Conservation (phyloP, 2,797 vertebrate genomes). For the Silurus lanzhouensis region DNA sequence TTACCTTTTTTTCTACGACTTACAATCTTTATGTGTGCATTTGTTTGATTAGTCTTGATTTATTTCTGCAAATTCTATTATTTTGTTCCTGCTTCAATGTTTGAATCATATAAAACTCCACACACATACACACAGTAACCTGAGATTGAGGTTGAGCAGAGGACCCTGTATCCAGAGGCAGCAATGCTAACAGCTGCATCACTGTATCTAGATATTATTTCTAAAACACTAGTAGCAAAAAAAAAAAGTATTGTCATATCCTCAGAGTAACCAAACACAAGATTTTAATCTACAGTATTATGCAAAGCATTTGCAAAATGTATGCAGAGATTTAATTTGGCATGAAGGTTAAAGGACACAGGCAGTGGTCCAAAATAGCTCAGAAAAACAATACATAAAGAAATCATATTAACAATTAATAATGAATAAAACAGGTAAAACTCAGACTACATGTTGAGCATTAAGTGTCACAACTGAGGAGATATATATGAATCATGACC, state of each 20-base stretch:
- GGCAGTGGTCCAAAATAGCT: neutral
- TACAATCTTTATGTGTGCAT: neutral
- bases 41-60: neutral
- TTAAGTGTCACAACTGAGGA: neutral
- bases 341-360: neutral
- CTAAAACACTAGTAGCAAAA: neutral
- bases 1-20: neutral
- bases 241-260: neutral
- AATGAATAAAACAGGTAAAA: neutral
- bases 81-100: slow-evolving; percentile 5
- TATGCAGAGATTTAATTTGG: neutral
- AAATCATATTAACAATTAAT: no score
- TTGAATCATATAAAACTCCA: neutral
- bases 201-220: neutral
- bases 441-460: neutral
- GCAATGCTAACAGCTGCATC: neutral
- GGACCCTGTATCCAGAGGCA: neutral
- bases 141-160: neutral
- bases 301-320: neutral
- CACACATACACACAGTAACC: neutral
- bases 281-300: neutral
- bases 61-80: neutral
- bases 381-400: neutral
- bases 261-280: neutral
- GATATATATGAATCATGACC: neutral